phyloP scores from a whole-genome alignment of 2,113 vertebrate species.

The Diadophis punctatus region DNA sequence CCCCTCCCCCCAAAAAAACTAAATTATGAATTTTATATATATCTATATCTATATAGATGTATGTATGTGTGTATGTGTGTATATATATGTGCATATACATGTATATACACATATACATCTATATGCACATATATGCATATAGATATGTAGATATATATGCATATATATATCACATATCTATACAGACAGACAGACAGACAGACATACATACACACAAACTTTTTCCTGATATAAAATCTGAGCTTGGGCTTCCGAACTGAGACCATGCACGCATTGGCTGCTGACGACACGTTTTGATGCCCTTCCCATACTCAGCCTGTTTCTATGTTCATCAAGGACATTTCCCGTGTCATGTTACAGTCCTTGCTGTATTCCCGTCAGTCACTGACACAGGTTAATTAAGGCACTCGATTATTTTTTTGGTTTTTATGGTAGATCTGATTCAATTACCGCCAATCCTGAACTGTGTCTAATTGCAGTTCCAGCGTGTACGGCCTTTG shows the following conservation, averaged over 20 bases:
- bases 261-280: constrained; percentile 79
- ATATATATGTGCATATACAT: no score
- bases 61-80: background rate
- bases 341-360: constrained; percentile 63
- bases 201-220: background rate
- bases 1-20: constrained; percentile 73
- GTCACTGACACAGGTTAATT: constrained; percentile 83
- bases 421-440: constrained; percentile 99
- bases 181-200: background rate
- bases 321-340: constrained; percentile 65
- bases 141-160: background rate
- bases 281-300: constrained; percentile 65
- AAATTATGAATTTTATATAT: constrained; percentile 69
- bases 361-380: constrained; percentile 81
- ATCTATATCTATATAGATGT: background rate
- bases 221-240: constrained; percentile 82
- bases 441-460: constrained; percentile 95
- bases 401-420: constrained; percentile 98
- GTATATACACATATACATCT: background rate
- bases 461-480: constrained; percentile 91
- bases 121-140: background rate
- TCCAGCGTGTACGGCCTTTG: constrained; percentile 90
- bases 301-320: constrained; percentile 68
- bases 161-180: background rate
- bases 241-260: constrained; percentile 80